Evolutionary conservation across 2,113 vertebrate species (phyloP), one percentile per base, ranked within the genome.

Genomic region (Scomber japonicus): DNA sequence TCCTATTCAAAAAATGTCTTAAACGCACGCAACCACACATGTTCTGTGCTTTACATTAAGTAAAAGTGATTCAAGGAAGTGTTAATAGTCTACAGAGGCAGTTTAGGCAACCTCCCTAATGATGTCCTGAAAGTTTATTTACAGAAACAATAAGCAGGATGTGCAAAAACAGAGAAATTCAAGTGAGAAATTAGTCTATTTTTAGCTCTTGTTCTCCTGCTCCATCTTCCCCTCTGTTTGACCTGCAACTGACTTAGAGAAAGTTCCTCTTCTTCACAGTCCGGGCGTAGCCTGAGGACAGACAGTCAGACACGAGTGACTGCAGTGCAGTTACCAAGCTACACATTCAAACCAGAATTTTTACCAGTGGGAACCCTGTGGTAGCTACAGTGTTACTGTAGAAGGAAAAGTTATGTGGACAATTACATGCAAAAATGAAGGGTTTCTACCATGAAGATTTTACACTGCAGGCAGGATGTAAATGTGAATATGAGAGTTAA

Each of bases 211-310:
- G 35, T 40, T 40, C 35, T 4, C 24, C 5, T 40, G 71, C 21
- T 44, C 71, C 46, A 53, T 49, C 44, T 11, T 62, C 4, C 30
- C 9, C 24, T 71, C 24, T 21, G 31, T 71, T 64, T 72, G 62
- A 78, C 65, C 57, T 69, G 49, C 16, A 40, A 48, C 3, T 65
- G 31, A 46, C 65, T 53, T 79, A 3, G 55, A 60, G 46, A 35
- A 67, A 79, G 46, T 44, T 88, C 17, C 19, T 76, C 35, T 50
- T 64, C 70, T 50, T 80, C 46, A 15, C 45, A 60, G 50, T 65
- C 24, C 1, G 0, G 27, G 75, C 53, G 51, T 15, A 78, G 71
- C 79, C 70, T 24, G 30, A 45, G 68, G 83, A 72, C 53, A 64
- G 17, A 49, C 71, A 70, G 35, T 67, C 12, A 59, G 15, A 57